Evolutionary conservation across 1,140 invertebrate species (phyloP).

Genomic region (Drosophila lacertosa): DNA sequence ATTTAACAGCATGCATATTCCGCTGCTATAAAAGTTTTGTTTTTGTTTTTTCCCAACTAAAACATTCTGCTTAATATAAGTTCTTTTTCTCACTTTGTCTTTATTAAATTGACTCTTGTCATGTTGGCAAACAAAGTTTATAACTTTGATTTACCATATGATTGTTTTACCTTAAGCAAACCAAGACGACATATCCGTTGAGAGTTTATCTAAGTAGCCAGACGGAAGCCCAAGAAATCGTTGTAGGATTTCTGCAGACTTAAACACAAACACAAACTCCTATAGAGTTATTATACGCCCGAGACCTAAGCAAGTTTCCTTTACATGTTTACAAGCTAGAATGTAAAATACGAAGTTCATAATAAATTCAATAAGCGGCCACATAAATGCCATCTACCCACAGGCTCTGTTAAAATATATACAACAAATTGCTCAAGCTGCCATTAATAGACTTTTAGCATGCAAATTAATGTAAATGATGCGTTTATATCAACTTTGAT

Average conservation of each 20-base stretch:
- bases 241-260: constrained; percentile 5
- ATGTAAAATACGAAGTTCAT: neutral
- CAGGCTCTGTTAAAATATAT: neutral
- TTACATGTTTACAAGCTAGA: neutral
- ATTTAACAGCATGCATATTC: too few relatives aligned
- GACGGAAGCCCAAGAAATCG: neutral
- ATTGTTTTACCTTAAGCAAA: neutral
- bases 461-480: constrained; percentile 25
- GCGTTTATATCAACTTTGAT: constrained; percentile 5
- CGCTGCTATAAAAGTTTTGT: too few relatives aligned
- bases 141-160: too few relatives aligned
- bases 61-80: too few relatives aligned
- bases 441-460: constrained; percentile 4
- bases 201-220: neutral
- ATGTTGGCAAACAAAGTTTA: too few relatives aligned
- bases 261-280: constrained; percentile 19
- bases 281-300: constrained; percentile 12
- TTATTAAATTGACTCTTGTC: too few relatives aligned
- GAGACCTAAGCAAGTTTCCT: neutral
- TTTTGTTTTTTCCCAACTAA: too few relatives aligned
- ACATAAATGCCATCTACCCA: neutral
- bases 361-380: constrained; percentile 11
- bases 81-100: too few relatives aligned
- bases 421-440: constrained; percentile 12
- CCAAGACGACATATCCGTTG: neutral